Evolutionary conservation across 1,140 invertebrate species (phyloP), one percentile per base, ranked within the genome.

Genomic region (Lucilia cuprina): DNA sequence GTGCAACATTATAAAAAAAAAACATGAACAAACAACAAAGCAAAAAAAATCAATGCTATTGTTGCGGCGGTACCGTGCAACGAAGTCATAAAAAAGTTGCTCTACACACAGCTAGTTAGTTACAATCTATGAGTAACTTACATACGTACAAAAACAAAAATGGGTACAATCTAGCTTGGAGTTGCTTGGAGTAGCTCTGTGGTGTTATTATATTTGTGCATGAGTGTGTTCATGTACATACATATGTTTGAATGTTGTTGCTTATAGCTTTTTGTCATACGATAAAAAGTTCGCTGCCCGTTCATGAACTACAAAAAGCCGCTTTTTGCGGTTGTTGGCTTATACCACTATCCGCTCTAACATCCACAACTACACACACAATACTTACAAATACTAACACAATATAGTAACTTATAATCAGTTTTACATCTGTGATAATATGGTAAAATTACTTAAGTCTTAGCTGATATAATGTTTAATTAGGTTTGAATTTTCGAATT

Each of bases 251-350:
- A 12, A 35, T 75, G 13, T 19, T 84, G 35, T 50, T 83, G 41
- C 21, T 80, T 84, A 82, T 82, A 50, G 74, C 30, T 84, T 60
- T 19, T 74, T 83, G 70, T 74, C 70, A 74, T 75, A 50, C 75
- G 82, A 70, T 84, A 82, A 82, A 75, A 82, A 85, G 84, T 85
- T 85, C 84, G 84, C 82, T 85, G 84, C 74, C 84, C 84, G 84
- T 83, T 85, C 84, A 85, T 85, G 84, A 85, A 85, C 84, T 85
- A 85, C 84, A 85, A 85, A 70, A 83, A 80, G 84, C 74, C 74
- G 82, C 84, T 84, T 74, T 70, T 82, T 84, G 84, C 84, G 84
- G 84, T 84, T 84, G 84, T 84, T 84, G 84, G 84, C 84, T 82
- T 82, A 84, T 84, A 35, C 41, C 41, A 41, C 75, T 74, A 70